Base-by-base conservation (phyloP, 2,113 vertebrate genomes). In the Epinephelus cyanopodus region DNA sequence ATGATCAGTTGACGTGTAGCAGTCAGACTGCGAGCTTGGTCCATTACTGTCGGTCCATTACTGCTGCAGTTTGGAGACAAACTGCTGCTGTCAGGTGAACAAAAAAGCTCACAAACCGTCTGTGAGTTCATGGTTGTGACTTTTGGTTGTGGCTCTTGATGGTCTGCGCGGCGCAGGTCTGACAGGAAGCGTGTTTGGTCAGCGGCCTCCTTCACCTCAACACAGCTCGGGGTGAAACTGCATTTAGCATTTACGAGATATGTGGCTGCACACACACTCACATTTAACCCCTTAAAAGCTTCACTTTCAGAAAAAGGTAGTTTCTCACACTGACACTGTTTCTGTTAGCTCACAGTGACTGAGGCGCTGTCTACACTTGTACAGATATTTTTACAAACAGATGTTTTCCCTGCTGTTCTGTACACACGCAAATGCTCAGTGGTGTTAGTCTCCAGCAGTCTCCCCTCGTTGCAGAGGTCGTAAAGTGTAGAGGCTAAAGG, bases 11-110 rank as follows among this genome's bases (percentile, higher is more conserved):
- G 81, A 84, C 21, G 60, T 53, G 79, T 54, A 78, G 67, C 63
- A 57, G 9, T 74, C 23, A 57, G 78, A 70, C 74, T 10, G 47
- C 48, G 54, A 76, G 78, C 82, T 84, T 12, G 79, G 63, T 71
- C 88, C 85, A 54, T 77, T 75, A 77, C 79, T 56, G 78, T 82
- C 9, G 82, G 50, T 77, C 88, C 88, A 74, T 80, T 74, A 82
- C 79, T 33, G 74, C 79, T 69, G 66, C 81, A 54, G 66, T 12
- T 53, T 1, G 18, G 47, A 79, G 83, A 81, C 79, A 85, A 90
- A 90, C 68, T 69, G 75, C 82, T 63, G 85, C 79, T 77, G 82
- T 87, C 82, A 79, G 79, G 23, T 19, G 53, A 77, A 81, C 62
- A 83, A 60, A 68, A 37, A 29, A 33, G 19, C 78, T 57, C 56